These are phyloP conservation scores for Epinephelus cyanopodus DNA, from an alignment of 2,113 vertebrate species.

Conservation along the genomic window DNA sequence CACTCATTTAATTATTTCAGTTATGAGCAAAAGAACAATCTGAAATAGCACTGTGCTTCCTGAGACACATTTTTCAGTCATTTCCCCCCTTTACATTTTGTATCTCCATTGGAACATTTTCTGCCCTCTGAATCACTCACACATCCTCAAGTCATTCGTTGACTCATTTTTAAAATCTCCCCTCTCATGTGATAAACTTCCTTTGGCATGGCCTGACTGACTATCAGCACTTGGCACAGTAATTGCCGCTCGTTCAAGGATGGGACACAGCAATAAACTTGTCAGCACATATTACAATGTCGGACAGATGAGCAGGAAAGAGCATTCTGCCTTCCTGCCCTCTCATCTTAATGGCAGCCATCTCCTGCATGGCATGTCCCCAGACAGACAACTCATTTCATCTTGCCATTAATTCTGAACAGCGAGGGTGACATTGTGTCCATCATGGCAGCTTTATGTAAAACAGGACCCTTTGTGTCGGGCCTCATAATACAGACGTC, in stretches of 20 bases:
- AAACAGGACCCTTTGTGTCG: conserved; percentile 46
- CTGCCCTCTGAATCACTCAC: conserved; percentile 4
- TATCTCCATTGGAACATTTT: neutral
- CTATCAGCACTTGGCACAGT: conserved; percentile 57
- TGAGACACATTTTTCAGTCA: neutral
- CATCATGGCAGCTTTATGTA: conserved; percentile 57
- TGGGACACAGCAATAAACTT: conserved; percentile 78
- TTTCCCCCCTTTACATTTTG: neutral
- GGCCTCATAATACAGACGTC: conserved; percentile 37
- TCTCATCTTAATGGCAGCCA: conserved; percentile 71
- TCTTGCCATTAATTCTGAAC: conserved; percentile 60
- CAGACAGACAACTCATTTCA: conserved; percentile 68
- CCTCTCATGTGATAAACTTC: conserved; percentile 49
- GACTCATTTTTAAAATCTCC: conserved; percentile 32
- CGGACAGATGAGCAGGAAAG: conserved; percentile 62
- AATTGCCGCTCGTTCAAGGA: conserved; percentile 75
- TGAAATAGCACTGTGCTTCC: neutral
- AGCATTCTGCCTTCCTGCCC: conserved; percentile 53
- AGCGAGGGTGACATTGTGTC: conserved; percentile 65
- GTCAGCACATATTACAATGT: conserved; percentile 74
- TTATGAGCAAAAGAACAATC: conserved; percentile 8
- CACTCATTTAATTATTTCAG: neutral
- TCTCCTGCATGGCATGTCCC: conserved; percentile 58
- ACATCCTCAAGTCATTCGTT: conserved; percentile 16
- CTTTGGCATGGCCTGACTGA: conserved; percentile 46